Conservation (phyloP, 37 sponge, comb jelly and placozoan genomes). For the Chondrilla cf. caribensis region DNA sequence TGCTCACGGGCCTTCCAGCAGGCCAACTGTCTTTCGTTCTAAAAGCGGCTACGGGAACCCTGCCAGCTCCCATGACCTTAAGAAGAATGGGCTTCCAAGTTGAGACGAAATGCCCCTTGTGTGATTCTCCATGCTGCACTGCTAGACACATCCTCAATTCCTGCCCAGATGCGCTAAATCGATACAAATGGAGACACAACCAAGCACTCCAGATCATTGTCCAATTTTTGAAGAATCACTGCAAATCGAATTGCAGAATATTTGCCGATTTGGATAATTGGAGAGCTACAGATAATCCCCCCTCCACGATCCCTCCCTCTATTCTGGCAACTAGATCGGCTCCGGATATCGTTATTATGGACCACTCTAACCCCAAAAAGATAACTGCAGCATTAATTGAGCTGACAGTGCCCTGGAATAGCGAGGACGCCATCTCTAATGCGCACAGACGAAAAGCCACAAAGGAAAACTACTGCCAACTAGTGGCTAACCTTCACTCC, state of each 20-base stretch:
- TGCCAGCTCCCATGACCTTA: not conserved
- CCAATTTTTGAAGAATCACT: not conserved
- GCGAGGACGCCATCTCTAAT: not conserved
- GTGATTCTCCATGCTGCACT: not conserved
- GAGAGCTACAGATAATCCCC: conserved; percentile 12
- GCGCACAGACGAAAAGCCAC: not conserved
- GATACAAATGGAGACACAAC: conserved; percentile 1
- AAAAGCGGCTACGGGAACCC: not conserved
- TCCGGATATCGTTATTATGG: conserved; percentile 1
- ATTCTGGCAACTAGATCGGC: not conserved
- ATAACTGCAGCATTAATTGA: not conserved
- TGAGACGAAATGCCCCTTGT: not conserved
- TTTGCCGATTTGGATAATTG: not conserved
- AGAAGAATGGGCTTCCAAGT: not conserved
- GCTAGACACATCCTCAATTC: not conserved
- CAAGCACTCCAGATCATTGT: not conserved
- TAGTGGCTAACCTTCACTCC: not conserved
- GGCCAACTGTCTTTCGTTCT: not conserved
- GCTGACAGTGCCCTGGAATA: not conserved
- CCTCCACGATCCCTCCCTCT: not conserved
- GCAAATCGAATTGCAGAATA: not conserved
- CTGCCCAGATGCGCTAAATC: not conserved
- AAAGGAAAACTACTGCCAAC: not conserved
- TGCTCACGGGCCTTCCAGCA: not conserved
- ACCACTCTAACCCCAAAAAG: not conserved